Evolutionary conservation across 2,888 invertebrate species (phyloP), one percentile per base, ranked within the genome.

Genomic region (Muschampia plurimacula): DNA sequence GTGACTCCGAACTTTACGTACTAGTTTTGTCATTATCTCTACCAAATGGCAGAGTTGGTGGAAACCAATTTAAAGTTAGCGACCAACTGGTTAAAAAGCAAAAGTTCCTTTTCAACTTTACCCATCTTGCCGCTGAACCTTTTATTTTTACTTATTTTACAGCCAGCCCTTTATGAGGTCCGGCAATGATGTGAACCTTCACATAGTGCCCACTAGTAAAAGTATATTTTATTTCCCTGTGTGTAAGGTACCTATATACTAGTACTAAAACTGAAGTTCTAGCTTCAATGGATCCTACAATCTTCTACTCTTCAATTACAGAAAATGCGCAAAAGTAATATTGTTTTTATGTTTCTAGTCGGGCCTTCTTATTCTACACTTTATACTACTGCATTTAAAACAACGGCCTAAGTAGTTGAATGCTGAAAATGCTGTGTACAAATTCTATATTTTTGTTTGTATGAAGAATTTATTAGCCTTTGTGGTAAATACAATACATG

Each of bases 1-100:
- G 65, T 65, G 70, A 22, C 65, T 57, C 57, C 73, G 75, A 84
- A 85, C 83, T 86, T 86, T 86, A 83, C 82, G 85, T 86, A 86
- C 86, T 89, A 90, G 89, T 89, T 88, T 85, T 82, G 84, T 84
- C 86, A 88, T 89, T 87, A 84, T 81, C 81, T 77, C 41, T 79
- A 71, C 72, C 74, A 77, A 81, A 82, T 83, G 83, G 82, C 84
- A 82, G 66, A 79, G 85, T 84, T 84, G 86, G 84, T 85, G 81
- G 82, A 90, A 91, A 91, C 90, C 90, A 92, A 93, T 92, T 92
- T 91, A 91, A 92, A 92, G 88, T 92, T 92, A 85, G 86, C 86
- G 86, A 88, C 88, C 84, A 85, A 87, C 89, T 89, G 89, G 90
- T 90, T 92, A 90, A 90, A 91, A 92, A 89, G 89, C 89, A 89